Evolutionary conservation across 2,797 vertebrate species (phyloP), one percentile per base, ranked within the genome.

Genomic region (Cossypha dichroa): DNA sequence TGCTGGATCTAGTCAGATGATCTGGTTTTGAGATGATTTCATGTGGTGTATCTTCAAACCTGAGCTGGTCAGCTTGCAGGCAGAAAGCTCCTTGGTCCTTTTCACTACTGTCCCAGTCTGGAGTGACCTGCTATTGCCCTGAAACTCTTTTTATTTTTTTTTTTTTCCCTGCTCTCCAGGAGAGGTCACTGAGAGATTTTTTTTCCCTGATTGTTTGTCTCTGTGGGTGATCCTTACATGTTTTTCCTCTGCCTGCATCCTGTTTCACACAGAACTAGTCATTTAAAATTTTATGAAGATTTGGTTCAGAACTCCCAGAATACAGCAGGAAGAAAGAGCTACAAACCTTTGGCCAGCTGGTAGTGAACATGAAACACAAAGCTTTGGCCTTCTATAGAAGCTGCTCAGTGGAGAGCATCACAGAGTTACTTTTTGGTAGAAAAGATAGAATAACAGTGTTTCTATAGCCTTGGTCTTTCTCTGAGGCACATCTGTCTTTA

Each of bases 201-300:
- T 70, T 49, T 38, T 15, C 18, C 40, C 21, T 16, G 15, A 14
- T 17, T 29, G 21, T 38, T 72, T 70, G 40, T 75, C 59, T 46
- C 31, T 82, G 46, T 5, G 2, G 66, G 54, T 81, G 48, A 52
- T 82, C 2, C 2, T 73, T 52, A 19, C 0, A 0, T 51, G 22
- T 46, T 68, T n/a, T 41, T 67, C 48, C 20, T 70, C 52, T 88
- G 43, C 45, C 48, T 3, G 1, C 0, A 0, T 52, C 41, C 34
- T 59, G 8, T 43, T 49, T 73, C 51, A 28, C 11, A 7, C 29
- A 60, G 62, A 36, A 51, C 56, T 66, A 36, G 55, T 59, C 0
- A 15, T 49, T 68, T 60, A 36, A 84, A 85, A 25, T 60, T 88
- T 66, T 16, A 13, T 15, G 52, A 64, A 31, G 21, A 34, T 88